Conservation (phyloP, 2,888 invertebrate species). For the Podabrus alpinus region DNA sequence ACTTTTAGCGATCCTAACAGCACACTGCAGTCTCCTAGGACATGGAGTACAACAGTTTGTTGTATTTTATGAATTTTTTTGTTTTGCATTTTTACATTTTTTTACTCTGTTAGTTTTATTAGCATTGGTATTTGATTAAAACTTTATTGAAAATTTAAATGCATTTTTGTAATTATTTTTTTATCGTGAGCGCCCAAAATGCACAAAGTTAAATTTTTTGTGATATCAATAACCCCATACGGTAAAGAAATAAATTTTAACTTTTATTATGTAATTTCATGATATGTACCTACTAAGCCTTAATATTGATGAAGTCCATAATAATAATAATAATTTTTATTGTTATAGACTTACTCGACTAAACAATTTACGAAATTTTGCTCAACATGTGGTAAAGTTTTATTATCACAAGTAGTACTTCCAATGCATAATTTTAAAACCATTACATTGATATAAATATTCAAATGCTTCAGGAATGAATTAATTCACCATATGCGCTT, state of each 20-base stretch:
- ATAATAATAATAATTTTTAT: background rate
- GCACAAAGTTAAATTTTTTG: background rate
- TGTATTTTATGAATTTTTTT: background rate
- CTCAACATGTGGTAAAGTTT: background rate
- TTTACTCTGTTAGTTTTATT: background rate
- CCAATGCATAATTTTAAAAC: background rate
- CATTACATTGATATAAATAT: background rate
- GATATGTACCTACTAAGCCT: no score
- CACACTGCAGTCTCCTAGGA: background rate
- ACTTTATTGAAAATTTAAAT: background rate
- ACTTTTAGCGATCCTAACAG: background rate
- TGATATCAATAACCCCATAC: background rate
- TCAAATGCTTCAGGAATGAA: background rate
- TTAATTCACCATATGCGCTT: background rate
- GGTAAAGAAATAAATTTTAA: background rate
- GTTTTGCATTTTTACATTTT: background rate
- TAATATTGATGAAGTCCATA: background rate
- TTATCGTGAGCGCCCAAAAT: background rate
- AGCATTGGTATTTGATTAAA: background rate
- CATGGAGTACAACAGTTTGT: background rate
- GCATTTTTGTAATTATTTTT: background rate
- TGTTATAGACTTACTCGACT: background rate
- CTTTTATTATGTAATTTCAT: background rate
- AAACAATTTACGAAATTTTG: background rate
- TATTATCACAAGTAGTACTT: background rate